Evolutionary conservation across 2,113 vertebrate species (phyloP), one percentile per base, ranked within the genome.

Genomic region (Hemibagrus wyckioides): DNA sequence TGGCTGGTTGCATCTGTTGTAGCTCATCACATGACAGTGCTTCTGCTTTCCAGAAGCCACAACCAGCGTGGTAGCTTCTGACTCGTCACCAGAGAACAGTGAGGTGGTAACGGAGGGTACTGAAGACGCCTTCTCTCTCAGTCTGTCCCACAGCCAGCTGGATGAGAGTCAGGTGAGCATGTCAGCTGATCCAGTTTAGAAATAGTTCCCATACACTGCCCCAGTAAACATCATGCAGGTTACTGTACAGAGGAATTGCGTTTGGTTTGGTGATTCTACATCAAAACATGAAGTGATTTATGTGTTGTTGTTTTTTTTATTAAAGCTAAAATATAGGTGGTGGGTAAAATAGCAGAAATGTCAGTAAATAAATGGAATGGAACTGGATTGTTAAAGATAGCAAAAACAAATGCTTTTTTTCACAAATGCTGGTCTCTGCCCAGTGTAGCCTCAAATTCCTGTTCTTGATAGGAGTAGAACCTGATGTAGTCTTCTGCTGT

Each of bases 91-190:
- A 0, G 94, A 97, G 54, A 93, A 95, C 0, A 94, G 94, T 30
- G 90, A 89, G 82, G 88, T 63, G 95, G 95, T 0, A 91, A 90
- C 21, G 94, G 94, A 93, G 95, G 96, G 54, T 94, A 95, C 91
- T 95, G 96, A 0, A 94, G 85, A 88, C n/a, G 15, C 48, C 56
- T 21, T 63, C 88, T 77, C 85, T 3, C 86, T 88, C 75, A 85
- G 84, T 65, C 28, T 57, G 36, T 90, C 3, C 3, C 75, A 89
- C 1, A 77, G 85, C 88, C 90, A 88, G 82, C 50, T 52, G 80
- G 63, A 85, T 23, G 88, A 85, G 89, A 88, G 86, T 92, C 93
- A 94, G 94, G 94, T 95, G 88, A 90, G 91, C 56, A 28, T 6
- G 80, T 73, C 57, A 87, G 82, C 79, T 86, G 79, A 86, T 56